Conservation (phyloP, 2,113 vertebrate genomes). For the Nycticebus coucang region DNA sequence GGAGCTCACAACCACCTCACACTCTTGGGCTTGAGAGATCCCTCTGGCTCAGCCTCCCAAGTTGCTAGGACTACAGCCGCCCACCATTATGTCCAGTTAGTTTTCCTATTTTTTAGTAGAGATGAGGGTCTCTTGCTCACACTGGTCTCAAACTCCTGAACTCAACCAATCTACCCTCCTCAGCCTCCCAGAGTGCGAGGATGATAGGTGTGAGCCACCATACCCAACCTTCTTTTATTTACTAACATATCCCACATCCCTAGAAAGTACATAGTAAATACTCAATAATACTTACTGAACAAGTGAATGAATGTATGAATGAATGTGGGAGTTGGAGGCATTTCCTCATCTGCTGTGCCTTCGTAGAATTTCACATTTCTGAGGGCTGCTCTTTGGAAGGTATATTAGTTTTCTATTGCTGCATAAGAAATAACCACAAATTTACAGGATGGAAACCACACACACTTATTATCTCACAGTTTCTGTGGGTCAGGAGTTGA, state of each 20-base stretch:
- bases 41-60: no score
- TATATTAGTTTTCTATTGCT: neutral
- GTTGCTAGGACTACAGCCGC: no score
- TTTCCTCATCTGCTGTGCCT: neutral
- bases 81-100: no score
- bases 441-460: neutral
- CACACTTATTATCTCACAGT: neutral
- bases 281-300: conserved; percentile 5
- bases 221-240: neutral
- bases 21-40: no score
- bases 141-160: no score
- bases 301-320: conserved; percentile 6
- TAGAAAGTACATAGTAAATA: neutral
- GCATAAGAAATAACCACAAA: neutral
- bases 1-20: no score
- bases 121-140: no score
- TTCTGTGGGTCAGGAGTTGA: neutral
- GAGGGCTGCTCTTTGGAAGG: neutral
- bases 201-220: no score
- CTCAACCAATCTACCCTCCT: no score
- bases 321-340: neutral
- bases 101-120: no score
- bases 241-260: neutral
- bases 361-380: neutral
- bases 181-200: no score